Evolutionary conservation across 2,113 vertebrate genomes (phyloP).

Genomic region (Elachura formosa): DNA sequence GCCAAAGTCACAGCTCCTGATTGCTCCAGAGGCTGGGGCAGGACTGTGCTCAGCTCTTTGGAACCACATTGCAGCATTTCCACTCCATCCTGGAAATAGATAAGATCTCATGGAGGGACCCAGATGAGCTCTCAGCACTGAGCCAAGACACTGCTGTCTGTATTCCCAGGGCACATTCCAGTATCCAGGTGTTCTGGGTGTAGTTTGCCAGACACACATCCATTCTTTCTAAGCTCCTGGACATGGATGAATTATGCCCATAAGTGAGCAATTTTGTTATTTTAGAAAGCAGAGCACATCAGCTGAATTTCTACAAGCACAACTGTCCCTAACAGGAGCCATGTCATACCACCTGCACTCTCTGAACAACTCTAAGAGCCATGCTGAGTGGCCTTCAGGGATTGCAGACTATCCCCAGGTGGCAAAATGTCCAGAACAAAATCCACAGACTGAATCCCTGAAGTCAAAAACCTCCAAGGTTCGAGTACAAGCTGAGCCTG

Average conservation of each 20-base stretch:
- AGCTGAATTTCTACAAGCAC: neutral
- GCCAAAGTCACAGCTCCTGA: neutral
- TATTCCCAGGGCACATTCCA: too few relatives aligned
- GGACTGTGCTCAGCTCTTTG: neutral
- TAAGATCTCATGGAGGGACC: neutral
- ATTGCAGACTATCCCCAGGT: neutral
- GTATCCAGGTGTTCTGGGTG: neutral
- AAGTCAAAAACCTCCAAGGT: fast-evolving
- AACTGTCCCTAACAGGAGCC: neutral
- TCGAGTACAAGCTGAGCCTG: fast-evolving
- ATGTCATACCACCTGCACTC: neutral
- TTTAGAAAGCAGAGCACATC: neutral
- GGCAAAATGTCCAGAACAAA: neutral
- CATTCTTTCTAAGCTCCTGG: neutral
- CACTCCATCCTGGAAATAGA: neutral
- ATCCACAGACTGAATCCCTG: neutral
- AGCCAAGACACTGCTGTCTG: neutral
- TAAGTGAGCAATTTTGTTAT: neutral
- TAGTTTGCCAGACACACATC: neutral
- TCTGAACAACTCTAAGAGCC: neutral
- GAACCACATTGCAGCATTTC: neutral
- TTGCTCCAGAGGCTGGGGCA: neutral
- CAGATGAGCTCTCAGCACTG: neutral
- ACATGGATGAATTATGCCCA: neutral
- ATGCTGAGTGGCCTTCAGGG: neutral